These are phyloP conservation scores for Drosophila pectinifera DNA, from an alignment of 1,140 invertebrate species.

Conservation along the genomic window DNA sequence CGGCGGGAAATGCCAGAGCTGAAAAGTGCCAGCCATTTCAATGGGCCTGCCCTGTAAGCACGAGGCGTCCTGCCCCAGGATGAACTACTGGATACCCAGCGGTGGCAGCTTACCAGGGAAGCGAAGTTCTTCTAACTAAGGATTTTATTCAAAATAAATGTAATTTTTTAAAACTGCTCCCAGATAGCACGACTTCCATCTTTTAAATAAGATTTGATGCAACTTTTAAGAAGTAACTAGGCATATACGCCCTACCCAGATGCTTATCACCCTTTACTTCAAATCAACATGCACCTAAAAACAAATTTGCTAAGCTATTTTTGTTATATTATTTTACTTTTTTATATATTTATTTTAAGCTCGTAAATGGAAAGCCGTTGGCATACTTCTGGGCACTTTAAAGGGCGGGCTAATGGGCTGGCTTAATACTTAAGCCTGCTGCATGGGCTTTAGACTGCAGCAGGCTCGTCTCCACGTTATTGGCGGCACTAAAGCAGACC, in stretches of 20 bases:
- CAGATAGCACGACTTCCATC: no score
- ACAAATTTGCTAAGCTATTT: slow-evolving; percentile 61
- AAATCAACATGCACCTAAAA: slow-evolving; percentile 29
- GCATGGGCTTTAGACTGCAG: slow-evolving; percentile 22
- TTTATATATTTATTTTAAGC: slow-evolving; percentile 3
- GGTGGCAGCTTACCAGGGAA: no score
- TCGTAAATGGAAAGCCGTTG: slow-evolving; percentile 48
- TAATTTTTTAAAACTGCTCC: no score
- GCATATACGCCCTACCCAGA: not conserved
- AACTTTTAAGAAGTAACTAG: not conserved
- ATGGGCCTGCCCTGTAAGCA: slow-evolving; percentile 28
- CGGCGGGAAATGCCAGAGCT: slow-evolving; percentile 44
- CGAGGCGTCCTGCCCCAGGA: no score
- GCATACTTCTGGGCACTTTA: slow-evolving; percentile 56
- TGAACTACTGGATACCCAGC: slow-evolving; percentile 13
- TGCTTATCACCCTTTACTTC: not conserved
- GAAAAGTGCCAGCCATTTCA: slow-evolving; percentile 65
- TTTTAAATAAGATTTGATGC: no score
- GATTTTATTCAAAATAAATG: no score
- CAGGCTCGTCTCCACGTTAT: slow-evolving; percentile 47
- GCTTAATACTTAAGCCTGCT: slow-evolving; percentile 55
- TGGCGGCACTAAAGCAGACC: slow-evolving; percentile 57
- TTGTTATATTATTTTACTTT: slow-evolving; percentile 33
- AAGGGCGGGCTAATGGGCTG: slow-evolving; percentile 34
- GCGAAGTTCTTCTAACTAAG: no score